Percentiles rank a stretch among this genome's conserved stretches.
phyloP scores from a whole-genome alignment of 1,140 invertebrate species.

The Microplitis mediator region DNA sequence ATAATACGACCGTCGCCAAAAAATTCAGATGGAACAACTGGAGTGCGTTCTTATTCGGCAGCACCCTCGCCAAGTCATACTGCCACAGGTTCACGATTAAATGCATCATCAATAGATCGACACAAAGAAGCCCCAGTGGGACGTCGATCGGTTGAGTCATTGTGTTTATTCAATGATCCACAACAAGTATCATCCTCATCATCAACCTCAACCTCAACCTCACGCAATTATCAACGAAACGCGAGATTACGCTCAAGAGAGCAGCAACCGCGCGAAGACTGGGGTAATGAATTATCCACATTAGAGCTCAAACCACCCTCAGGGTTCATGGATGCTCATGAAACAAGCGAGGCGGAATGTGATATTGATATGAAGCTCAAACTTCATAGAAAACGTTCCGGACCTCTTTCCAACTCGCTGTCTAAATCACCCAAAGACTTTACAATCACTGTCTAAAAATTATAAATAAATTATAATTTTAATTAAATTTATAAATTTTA shows the following conservation, averaged over 20 bases:
- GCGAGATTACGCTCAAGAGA: slow-evolving; percentile 30
- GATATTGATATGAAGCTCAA: slow-evolving; percentile 59
- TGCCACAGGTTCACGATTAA: slow-evolving; percentile 22
- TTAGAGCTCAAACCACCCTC: slow-evolving; percentile 57
- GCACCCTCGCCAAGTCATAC: slow-evolving; percentile 50
- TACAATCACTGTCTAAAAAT: slow-evolving; percentile 55
- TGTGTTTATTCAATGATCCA: slow-evolving; percentile 47
- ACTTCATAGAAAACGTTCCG: slow-evolving; percentile 48
- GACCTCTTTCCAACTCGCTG: slow-evolving; percentile 46
- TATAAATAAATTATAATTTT: too few relatives aligned
- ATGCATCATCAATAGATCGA: slow-evolving; percentile 29
- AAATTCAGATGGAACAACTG: slow-evolving; percentile 43
- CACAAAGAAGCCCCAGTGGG: slow-evolving; percentile 38
- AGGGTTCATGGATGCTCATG: slow-evolving; percentile 58
- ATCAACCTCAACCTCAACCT: too few relatives aligned
- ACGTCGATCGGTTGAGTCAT: slow-evolving; percentile 52
- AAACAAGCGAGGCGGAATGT: slow-evolving; percentile 61
- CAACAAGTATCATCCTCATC: slow-evolving; percentile 33
- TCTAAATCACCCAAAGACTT: slow-evolving; percentile 60
- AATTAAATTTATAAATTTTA: slow-evolving; percentile 13
- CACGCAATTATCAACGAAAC: slow-evolving; percentile 38
- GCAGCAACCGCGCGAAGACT: slow-evolving; percentile 40
- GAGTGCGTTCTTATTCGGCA: slow-evolving; percentile 52
- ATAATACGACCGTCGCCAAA: slow-evolving; percentile 48
- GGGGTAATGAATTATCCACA: slow-evolving; percentile 56